These are phyloP conservation scores for Sinocyclocheilus maitianheensis DNA, from an alignment of 2,113 vertebrate species.

Conservation along the genomic window DNA sequence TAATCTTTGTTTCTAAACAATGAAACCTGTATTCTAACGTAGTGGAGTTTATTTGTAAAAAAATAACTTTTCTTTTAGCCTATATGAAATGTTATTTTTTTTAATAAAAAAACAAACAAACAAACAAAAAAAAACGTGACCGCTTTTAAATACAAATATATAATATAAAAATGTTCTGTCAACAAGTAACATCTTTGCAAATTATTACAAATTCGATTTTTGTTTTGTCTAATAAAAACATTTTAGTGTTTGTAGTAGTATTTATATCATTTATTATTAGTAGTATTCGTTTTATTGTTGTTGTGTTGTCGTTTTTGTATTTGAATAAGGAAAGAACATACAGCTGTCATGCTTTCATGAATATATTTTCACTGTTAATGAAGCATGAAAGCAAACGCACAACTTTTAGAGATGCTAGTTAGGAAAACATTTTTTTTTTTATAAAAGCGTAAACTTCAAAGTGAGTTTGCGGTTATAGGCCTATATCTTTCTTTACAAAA, in stretches of 20 bases:
- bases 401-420: too few relatives aligned
- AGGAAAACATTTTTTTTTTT: neutral
- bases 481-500: neutral
- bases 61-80: neutral
- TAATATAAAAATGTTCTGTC: neutral
- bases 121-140: neutral
- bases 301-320: neutral
- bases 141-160: neutral
- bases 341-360: neutral
- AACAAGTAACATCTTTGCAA: neutral
- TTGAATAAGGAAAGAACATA: neutral
- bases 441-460: too few relatives aligned
- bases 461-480: too few relatives aligned
- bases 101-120: too few relatives aligned
- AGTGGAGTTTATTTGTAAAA: neutral
- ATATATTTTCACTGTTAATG: neutral
- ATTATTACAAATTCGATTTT: neutral
- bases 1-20: neutral
- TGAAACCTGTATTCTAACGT: neutral
- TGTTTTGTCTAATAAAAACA: neutral
- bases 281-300: constrained; percentile 14
- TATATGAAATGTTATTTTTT: neutral
- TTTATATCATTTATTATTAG: neutral
- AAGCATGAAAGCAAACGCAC: neutral
- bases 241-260: neutral